Base-by-base conservation (phyloP, 1,140 invertebrate species). In the Drosophila lowei region DNA sequence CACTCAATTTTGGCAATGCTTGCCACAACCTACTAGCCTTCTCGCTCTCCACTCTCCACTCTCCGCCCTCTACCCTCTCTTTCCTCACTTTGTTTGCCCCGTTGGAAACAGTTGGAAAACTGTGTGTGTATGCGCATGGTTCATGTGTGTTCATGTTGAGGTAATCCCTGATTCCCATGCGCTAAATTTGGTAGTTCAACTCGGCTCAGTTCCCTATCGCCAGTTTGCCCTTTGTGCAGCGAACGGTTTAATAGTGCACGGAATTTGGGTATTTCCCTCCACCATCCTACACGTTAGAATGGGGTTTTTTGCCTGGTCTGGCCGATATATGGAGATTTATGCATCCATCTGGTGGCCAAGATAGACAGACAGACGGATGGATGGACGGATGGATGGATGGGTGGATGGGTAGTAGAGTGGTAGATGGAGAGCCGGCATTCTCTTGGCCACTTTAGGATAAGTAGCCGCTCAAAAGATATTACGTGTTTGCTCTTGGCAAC, bases 271-370 rank as follows among this genome's bases (percentile, higher is more conserved):
- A 52, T 44, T 38, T 38, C 34, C 1, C 34, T 38, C 11, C 34
- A 3, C 34, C 8, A 9, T 11, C 8, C 11, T 11, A 38, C 11
- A 3, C 30, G 64, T 30, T 38, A 72, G 34, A 59, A 47, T 66
- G 59, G 54, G 46, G 41, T 42, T 42, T 47, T 38, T 42, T 21
- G 8, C n/a, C 52, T 15, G 64, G 28, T 56, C 56, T 73, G 52
- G 48, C 57, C 79, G 62, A 79, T 76, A 85, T 85, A 54, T 80
- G 72, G 48, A 86, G 80, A 85, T 85, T 85, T 85, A 85, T 85
- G 66, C 77, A 74, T 72, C 67, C 79, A 77, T 72, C 76, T 57
- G 60, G 61, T 50, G 23, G 23, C 23, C 23, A 25, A 63, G 49
- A 47, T 53, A 67, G 61, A 53, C 66, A 61, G 65, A 62, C 66